Evolutionary conservation across 2,797 vertebrate species (phyloP), one percentile per base, ranked within the genome.

Genomic region (Sylvia borin): DNA sequence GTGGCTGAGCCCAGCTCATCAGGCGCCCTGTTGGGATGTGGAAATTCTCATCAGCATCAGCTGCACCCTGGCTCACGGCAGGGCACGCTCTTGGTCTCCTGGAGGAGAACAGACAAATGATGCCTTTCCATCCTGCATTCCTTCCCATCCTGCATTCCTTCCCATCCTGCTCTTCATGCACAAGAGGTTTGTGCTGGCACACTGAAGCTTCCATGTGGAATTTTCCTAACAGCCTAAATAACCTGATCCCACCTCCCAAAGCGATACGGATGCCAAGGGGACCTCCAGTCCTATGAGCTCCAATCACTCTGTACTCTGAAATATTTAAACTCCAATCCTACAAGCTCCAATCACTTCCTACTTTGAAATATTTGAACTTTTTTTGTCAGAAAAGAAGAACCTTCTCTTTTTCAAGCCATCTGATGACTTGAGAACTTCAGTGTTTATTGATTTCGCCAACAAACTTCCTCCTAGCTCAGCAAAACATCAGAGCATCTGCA

Each of bases 301-400:
- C 4, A 11, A 27, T 54, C 45, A 10, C 10, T 24, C 45, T 0
- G 0, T 48, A 27, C 31, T 54, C 38, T 1, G 19, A 71, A 89
- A 90, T 20, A 57, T 8, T 10, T 40, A 11, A 90, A 61, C 0
- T 75, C n/a, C 16, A 11, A 47, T 17, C 50, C 43, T 47, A 2
- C 5, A 11, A 71, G 38, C 13, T 36, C 26, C 3, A 10, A 25
- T 54, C 45, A 11, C 12, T 24, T 45, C 0, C 0, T 48, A 27
- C 31, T 55, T 38, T 1, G 19, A 72, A 89, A 88, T 22, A 57
- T 8, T 9, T 40, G 13, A 90, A 61, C 0, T 66, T 48, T 66
- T 61, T 81, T 22, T 70, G 43, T n/a, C 48, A 51, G 64, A 77
- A 83, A 70, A 78, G 32, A 92, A 74, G 25, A 65, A 72, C 25